These are phyloP conservation scores for Poeciliopsis infans DNA, from an alignment of 2,797 vertebrate species.

Conservation along the genomic window DNA sequence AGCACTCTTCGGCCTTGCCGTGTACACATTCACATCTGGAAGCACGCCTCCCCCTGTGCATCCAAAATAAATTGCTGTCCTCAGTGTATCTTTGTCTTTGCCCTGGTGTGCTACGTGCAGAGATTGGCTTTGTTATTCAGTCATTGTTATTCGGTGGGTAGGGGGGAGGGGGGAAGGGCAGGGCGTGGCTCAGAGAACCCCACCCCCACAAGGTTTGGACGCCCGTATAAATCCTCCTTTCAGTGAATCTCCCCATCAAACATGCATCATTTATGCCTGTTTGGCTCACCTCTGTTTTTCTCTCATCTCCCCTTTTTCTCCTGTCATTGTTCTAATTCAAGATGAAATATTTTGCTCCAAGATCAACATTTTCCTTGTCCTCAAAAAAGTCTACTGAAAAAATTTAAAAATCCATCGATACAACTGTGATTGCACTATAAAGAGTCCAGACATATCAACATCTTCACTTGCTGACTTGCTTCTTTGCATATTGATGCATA, in stretches of 20 bases:
- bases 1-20: constrained; percentile 7
- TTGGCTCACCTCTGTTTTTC: constrained; percentile 53
- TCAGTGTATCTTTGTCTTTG: constrained; percentile 25
- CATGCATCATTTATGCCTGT: constrained; percentile 46
- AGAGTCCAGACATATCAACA: constrained; percentile 10
- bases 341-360: constrained; percentile 65
- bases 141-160: not conserved
- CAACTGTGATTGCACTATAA: constrained; percentile 6
- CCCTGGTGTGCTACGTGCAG: constrained; percentile 6
- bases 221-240: constrained; percentile 8
- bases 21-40: constrained; percentile 53
- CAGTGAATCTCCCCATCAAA: constrained; percentile 16
- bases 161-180: constrained; percentile 6
- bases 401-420: not conserved
- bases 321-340: constrained; percentile 59
- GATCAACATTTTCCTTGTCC: constrained; percentile 51
- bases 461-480: constrained; percentile 17
- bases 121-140: constrained; percentile 39
- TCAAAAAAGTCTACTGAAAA: not conserved
- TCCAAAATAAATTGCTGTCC: constrained; percentile 33
- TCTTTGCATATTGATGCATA: constrained; percentile 11
- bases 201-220: constrained; percentile 40
- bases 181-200: constrained; percentile 38
- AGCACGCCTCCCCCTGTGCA: constrained; percentile 26
- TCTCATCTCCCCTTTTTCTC: constrained; percentile 16